These are phyloP conservation scores for Leptestheria dahalacensis DNA, from an alignment of 1,140 invertebrate genomes.

Conservation along the genomic window DNA sequence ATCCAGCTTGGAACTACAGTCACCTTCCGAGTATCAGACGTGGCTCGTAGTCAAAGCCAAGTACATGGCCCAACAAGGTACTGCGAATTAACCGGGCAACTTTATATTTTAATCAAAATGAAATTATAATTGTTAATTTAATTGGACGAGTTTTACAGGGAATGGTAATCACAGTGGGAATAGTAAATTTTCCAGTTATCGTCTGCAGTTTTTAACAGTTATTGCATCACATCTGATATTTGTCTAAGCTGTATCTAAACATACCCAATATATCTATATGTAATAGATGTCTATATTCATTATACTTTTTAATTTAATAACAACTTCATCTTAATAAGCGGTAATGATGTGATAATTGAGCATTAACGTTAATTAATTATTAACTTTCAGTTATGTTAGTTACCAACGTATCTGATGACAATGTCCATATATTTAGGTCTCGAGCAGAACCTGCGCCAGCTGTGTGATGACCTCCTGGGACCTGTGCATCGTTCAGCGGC, in stretches of 20 bases:
- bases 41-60: constrained; percentile 57
- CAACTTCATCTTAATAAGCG: not conserved
- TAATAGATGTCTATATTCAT: too few relatives aligned
- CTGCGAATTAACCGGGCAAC: too few relatives aligned
- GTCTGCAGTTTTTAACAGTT: not conserved
- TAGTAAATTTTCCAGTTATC: not conserved
- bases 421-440: constrained; percentile 42
- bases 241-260: too few relatives aligned
- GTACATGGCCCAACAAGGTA: constrained; percentile 61
- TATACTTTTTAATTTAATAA: not conserved
- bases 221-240: too few relatives aligned
- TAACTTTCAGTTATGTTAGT: too few relatives aligned
- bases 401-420: too few relatives aligned
- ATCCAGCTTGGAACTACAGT: constrained; percentile 47
- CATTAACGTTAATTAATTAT: not conserved
- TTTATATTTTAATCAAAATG: not conserved
- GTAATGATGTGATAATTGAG: not conserved
- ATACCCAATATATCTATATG: too few relatives aligned
- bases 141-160: not conserved
- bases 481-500: constrained; percentile 42
- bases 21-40: constrained; percentile 54
- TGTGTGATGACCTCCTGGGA: constrained; percentile 58
- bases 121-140: not conserved
- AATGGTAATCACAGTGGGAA: not conserved
- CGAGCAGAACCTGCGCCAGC: constrained; percentile 46